A percentile compares a stretch with the other conserved stretches of the same genome.
phyloP scores from a whole-genome alignment of 2,797 vertebrate species.

The Eidolon dupreanum region DNA sequence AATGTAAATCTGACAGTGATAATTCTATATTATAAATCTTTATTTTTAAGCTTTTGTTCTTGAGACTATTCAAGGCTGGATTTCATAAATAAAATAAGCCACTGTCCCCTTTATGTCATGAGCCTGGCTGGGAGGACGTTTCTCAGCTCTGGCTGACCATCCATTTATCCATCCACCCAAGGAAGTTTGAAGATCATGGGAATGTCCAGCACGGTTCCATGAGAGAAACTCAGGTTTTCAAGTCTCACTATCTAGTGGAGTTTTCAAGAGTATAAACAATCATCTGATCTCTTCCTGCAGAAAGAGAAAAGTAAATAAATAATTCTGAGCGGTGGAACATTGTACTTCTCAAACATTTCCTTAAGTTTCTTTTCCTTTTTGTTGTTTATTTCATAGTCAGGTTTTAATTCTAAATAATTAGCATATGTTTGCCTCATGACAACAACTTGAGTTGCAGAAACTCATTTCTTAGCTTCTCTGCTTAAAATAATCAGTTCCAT shows the following conservation, averaged over 20 bases:
- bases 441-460: constrained; percentile 80
- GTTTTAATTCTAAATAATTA: constrained; percentile 81
- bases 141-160: neutral
- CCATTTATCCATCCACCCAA: neutral
- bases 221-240: neutral
- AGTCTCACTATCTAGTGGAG: neutral
- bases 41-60: neutral
- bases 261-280: neutral
- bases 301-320: neutral
- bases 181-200: neutral
- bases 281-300: neutral
- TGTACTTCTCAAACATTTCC: constrained; percentile 51
- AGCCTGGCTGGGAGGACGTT: neutral
- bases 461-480: constrained; percentile 82
- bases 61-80: neutral
- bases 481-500: constrained; percentile 82
- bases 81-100: constrained; percentile 11
- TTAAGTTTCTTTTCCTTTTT: constrained; percentile 71
- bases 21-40: neutral
- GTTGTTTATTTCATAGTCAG: constrained; percentile 69
- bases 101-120: neutral
- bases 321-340: neutral
- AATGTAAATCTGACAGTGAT: neutral
- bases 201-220: too few species aligned
- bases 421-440: constrained; percentile 60